These are phyloP conservation scores for Zaprionus ghesquierei DNA, from an alignment of 1,140 invertebrate genomes.

Conservation along the genomic window DNA sequence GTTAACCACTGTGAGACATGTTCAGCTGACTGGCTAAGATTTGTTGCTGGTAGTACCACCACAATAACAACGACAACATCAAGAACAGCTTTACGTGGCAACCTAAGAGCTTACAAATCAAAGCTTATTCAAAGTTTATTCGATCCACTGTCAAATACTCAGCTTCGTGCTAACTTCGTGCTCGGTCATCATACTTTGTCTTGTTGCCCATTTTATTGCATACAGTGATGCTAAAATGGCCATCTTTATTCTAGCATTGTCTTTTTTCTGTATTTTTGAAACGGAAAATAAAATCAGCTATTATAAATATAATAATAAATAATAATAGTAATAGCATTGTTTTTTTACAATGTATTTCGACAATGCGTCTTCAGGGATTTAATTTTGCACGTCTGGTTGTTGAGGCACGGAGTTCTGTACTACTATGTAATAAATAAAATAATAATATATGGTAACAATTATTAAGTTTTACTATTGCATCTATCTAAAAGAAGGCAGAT, in stretches of 20 bases:
- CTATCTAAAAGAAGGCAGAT: no score
- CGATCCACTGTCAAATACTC: conserved; percentile 33
- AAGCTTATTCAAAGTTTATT: conserved; percentile 36
- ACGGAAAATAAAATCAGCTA: not conserved
- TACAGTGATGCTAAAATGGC: not conserved
- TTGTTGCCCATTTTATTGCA: not conserved
- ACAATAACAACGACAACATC: conserved; percentile 24
- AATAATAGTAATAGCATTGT: no score
- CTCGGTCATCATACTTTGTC: conserved; percentile 25
- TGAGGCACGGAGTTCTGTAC: no score
- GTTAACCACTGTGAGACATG: conserved; percentile 13
- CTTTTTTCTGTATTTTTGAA: not conserved
- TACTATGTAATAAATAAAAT: no score
- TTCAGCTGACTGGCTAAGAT: conserved; percentile 42
- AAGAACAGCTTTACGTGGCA: conserved; percentile 43
- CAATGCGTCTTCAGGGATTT: no score
- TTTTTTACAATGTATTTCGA: no score
- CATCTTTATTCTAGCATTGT: not conserved
- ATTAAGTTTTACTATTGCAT: no score
- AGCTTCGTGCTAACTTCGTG: conserved; percentile 39
- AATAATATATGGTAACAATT: no score
- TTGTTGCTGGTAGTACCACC: conserved; percentile 40
- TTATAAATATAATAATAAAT: not conserved
- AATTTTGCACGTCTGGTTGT: no score
- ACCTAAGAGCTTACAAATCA: conserved; percentile 36